phyloP scores from a whole-genome alignment of 37 sponge, comb jelly and placozoan genomes.

The Spongilla lacustris region DNA sequence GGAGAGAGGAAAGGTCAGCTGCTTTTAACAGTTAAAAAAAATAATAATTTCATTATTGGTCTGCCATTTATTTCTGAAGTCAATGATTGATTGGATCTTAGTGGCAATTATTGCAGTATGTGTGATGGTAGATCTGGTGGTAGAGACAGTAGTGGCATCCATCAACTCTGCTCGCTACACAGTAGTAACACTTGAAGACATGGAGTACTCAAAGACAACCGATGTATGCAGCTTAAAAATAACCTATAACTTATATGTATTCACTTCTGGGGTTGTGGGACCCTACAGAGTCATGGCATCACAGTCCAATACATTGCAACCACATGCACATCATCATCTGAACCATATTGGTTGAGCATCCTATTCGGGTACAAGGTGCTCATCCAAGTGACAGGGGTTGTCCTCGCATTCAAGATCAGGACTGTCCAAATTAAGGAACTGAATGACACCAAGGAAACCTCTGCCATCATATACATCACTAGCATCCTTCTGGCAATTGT shows the following conservation, averaged over 20 bases:
- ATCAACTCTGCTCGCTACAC: background rate
- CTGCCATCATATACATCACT: conserved; percentile 50
- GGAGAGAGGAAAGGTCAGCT: conserved; percentile 24
- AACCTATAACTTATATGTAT: background rate
- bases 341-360: conserved; percentile 11
- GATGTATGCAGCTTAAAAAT: conserved; percentile 18
- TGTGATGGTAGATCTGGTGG: conserved; percentile 30
- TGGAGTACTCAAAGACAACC: background rate
- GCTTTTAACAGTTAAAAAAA: background rate
- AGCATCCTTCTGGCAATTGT: conserved; percentile 28
- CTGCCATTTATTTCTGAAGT: conserved; percentile 7
- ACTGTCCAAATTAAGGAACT: conserved; percentile 62
- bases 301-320: conserved; percentile 5
- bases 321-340: conserved; percentile 12
- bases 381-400: conserved; percentile 38
- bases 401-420: conserved; percentile 57
- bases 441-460: conserved; percentile 57
- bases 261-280: background rate
- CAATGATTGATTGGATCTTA: conserved; percentile 55
- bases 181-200: background rate
- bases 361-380: conserved; percentile 45
- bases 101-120: conserved; percentile 16
- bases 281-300: conserved; percentile 19
- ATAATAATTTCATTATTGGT: background rate
- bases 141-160: background rate